phyloP scores from a whole-genome alignment of 2,113 vertebrate species.

The Isichthys henryi region DNA sequence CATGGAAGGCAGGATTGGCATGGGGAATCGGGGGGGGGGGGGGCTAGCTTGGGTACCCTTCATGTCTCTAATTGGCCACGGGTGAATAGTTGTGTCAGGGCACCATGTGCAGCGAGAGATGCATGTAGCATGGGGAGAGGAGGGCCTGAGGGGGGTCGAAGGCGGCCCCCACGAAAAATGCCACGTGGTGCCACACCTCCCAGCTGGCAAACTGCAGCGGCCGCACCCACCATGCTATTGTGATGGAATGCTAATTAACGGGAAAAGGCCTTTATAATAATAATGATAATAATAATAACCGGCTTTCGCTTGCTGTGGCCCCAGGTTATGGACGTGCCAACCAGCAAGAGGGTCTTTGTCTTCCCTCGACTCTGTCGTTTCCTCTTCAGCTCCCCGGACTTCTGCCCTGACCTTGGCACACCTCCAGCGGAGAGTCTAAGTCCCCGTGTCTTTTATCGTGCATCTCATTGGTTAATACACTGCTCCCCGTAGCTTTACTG shows the following conservation, averaged over 20 bases:
- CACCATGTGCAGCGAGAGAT: conserved; percentile 7
- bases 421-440: conserved; percentile 14
- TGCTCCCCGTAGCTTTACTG: conserved; percentile 27
- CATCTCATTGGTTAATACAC: conserved; percentile 33
- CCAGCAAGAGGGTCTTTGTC: conserved; percentile 8
- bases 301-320: neutral
- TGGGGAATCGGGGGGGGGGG: conserved; percentile 10
- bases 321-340: conserved; percentile 19
- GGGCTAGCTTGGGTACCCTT: conserved; percentile 27
- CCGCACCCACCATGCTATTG: neutral
- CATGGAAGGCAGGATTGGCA: conserved; percentile 21
- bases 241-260: conserved; percentile 37
- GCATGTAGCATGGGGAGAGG: neutral
- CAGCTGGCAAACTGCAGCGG: neutral
- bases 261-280: conserved; percentile 14
- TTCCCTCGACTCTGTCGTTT: neutral
- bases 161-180: neutral
- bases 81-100: conserved; percentile 34
- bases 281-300: conserved; percentile 12
- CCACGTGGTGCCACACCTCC: neutral
- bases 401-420: conserved; percentile 18
- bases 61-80: conserved; percentile 45
- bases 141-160: neutral
- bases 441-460: conserved; percentile 21
- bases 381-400: conserved; percentile 29